These are phyloP conservation scores for Sinhomidia bicolor DNA, from an alignment of 2,888 invertebrate genomes.

Conservation along the genomic window DNA sequence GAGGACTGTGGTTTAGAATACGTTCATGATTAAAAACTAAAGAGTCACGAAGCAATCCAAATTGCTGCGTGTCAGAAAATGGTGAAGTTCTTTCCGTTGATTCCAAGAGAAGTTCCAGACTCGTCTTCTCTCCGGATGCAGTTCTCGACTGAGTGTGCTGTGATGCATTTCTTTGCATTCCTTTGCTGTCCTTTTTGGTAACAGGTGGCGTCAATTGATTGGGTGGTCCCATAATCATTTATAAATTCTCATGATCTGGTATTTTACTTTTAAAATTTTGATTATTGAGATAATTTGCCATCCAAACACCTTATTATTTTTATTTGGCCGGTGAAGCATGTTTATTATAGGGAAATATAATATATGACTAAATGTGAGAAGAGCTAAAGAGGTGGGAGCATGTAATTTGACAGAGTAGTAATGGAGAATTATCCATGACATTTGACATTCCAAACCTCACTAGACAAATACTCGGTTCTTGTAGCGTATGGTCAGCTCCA, in stretches of 20 bases:
- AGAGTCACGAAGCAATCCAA: slow-evolving; percentile 39
- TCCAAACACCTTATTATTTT: too few species aligned
- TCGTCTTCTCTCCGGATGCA: slow-evolving; percentile 6
- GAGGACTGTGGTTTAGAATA: background rate
- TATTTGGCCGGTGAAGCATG: too few species aligned
- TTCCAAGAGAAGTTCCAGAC: slow-evolving; percentile 39
- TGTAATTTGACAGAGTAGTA: background rate
- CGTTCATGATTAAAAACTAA: slow-evolving; percentile 60
- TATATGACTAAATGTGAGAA: background rate
- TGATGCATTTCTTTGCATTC: background rate
- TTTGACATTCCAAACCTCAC: background rate
- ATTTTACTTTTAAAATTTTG: slow-evolving; percentile 2
- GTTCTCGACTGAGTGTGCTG: background rate
- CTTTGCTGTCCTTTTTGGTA: background rate
- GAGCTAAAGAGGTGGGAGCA: too few species aligned
- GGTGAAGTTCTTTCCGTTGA: background rate
- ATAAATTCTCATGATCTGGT: background rate
- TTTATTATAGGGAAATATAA: too few species aligned
- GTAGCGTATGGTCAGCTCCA: too few species aligned
- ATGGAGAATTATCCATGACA: slow-evolving; percentile 43
- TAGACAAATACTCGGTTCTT: too few species aligned
- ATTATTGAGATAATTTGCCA: background rate
- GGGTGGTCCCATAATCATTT: slow-evolving; percentile 1
- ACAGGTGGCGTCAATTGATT: background rate
- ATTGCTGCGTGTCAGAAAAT: background rate